These are phyloP conservation scores for Tinea semifulvella DNA, from an alignment of 2,888 invertebrate genomes.

Conservation along the genomic window DNA sequence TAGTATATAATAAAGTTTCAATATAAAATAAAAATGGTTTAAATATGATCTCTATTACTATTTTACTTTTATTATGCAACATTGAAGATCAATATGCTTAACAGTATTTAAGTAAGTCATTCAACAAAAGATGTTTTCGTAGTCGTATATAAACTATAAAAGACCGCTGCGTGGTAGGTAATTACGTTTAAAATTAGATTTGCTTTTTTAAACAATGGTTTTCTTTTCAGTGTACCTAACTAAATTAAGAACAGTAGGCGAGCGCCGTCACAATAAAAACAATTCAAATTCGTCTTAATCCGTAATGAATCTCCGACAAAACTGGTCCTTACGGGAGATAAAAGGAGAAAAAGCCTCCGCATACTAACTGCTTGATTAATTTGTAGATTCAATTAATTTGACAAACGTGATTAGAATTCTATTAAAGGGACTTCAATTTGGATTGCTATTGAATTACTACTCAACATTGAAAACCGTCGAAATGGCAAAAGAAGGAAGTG, in stretches of 20 bases:
- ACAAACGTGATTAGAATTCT: conserved; percentile 3
- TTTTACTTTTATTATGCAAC: too few species aligned
- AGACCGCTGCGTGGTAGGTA: too few species aligned
- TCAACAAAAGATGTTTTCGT: too few species aligned
- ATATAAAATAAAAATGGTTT: too few species aligned
- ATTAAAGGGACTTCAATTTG: background rate
- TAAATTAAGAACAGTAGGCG: background rate
- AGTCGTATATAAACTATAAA: too few species aligned
- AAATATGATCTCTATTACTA: too few species aligned
- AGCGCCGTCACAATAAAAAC: background rate
- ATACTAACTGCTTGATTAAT: conserved; percentile 16
- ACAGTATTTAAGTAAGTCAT: too few species aligned
- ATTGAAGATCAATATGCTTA: too few species aligned
- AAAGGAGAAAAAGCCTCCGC: conserved; percentile 15
- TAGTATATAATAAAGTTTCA: too few species aligned
- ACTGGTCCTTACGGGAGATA: background rate
- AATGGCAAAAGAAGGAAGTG: background rate
- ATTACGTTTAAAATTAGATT: too few species aligned
- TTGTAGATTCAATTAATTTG: conserved; percentile 12
- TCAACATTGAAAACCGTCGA: conserved; percentile 1
- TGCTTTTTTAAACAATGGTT: too few species aligned
- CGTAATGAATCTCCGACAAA: conserved; percentile 11
- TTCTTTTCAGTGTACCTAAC: too few species aligned
- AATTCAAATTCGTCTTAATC: conserved; percentile 7
- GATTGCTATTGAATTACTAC: conserved; percentile 1